Percentiles rank a stretch among this genome's conserved stretches.
Evolutionary conservation across 1,140 invertebrate genomes (phyloP).

Genomic region (Rhopalosiphum maidis): DNA sequence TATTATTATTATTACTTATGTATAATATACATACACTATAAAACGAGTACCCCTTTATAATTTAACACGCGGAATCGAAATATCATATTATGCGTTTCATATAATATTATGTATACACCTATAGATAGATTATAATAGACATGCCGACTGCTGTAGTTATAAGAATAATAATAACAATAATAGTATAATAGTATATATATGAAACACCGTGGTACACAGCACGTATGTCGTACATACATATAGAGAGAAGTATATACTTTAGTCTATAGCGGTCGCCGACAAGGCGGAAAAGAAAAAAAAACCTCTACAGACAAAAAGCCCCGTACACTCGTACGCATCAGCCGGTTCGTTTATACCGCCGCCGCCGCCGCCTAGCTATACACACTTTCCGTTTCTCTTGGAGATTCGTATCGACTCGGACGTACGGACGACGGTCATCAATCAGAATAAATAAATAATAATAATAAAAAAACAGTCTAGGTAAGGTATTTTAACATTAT

Average conservation of each 20-base stretch:
- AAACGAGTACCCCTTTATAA: neutral
- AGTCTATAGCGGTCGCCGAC: neutral
- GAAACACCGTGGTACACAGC: neutral
- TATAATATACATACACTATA: neutral
- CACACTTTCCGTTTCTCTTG: slow-evolving; percentile 31
- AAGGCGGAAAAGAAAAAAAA: slow-evolving; percentile 4
- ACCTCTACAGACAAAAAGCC: neutral
- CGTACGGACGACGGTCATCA: slow-evolving; percentile 2
- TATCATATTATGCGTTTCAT: neutral
- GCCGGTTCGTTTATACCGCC: slow-evolving; percentile 35
- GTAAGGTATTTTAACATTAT: slow-evolving; percentile 7
- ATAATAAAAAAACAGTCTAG: slow-evolving; percentile 11
- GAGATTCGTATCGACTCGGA: neutral
- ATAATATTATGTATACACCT: neutral
- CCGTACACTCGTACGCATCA: neutral
- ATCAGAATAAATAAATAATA: slow-evolving; percentile 24
- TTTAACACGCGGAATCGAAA: slow-evolving; percentile 1
- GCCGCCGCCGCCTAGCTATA: neutral
- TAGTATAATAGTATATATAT: neutral
- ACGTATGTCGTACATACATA: neutral
- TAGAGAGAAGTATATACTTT: neutral
- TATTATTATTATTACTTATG: neutral
- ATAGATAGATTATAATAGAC: slow-evolving; percentile 2
- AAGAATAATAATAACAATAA: slow-evolving; percentile 11
- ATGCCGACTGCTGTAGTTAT: neutral